A percentile compares a stretch with the other conserved stretches of the same genome.
phyloP scores from a whole-genome alignment of 2,888 invertebrate species.

The Portevinia maculata region DNA sequence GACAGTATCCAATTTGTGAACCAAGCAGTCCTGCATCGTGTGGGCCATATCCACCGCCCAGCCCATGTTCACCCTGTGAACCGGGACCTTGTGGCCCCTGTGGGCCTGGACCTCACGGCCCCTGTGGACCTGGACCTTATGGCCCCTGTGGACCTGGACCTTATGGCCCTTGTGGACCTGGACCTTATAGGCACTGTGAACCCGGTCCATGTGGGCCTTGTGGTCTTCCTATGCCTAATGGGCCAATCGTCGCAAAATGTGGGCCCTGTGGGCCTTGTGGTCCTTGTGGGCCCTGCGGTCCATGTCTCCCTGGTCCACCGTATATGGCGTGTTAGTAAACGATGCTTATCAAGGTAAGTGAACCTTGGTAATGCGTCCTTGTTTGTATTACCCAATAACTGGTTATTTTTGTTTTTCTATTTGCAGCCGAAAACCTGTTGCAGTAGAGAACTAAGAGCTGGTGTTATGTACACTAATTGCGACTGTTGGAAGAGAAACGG shows the following conservation, averaged over 20 bases:
- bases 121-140: conserved; percentile 74
- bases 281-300: conserved; percentile 73
- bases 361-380: conserved; percentile 49
- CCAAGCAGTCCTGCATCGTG: too few species aligned
- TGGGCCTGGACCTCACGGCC: conserved; percentile 75
- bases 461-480: conserved; percentile 84
- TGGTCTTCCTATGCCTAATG: conserved; percentile 57
- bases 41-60: too few species aligned
- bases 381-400: not conserved
- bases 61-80: too few species aligned
- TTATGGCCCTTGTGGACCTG: conserved; percentile 76
- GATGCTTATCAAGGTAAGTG: conserved; percentile 58
- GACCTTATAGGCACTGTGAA: conserved; percentile 75
- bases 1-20: conserved; percentile 78
- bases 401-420: not conserved
- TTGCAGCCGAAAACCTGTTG: conserved; percentile 81
- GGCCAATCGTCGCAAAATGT: conserved; percentile 71
- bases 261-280: conserved; percentile 76
- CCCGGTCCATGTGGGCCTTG: conserved; percentile 77
- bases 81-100: too few species aligned
- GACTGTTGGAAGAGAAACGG: conserved; percentile 85
- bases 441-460: conserved; percentile 84
- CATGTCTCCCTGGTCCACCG: conserved; percentile 58
- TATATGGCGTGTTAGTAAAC: conserved; percentile 50
- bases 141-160: conserved; percentile 76